Evolutionary conservation across 2,888 invertebrate genomes (phyloP), one percentile per base, ranked within the genome.

Genomic region (Pseudococcus longispinus): DNA sequence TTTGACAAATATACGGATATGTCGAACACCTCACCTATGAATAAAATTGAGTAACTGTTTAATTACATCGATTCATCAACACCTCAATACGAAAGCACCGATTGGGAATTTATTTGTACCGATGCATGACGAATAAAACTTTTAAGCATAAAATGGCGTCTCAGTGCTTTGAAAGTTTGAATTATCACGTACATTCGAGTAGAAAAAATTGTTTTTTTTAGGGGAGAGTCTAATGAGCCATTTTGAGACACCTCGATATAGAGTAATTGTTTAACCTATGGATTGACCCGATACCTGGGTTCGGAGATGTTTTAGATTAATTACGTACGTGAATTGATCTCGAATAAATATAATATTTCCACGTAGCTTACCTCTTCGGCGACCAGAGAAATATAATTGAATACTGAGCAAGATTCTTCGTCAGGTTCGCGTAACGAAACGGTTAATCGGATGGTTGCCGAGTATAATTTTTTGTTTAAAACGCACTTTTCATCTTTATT

Each of bases 391-490:
- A 42, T 83, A 42, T 83, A 87, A 70, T 83, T 87, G 65, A 87
- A 87, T 70, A 87, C 74, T 65, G 87, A 70, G 46, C 83, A 87
- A 84, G 29, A 84, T 83, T 87, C 83, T 87, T 83, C 83, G 20
- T 83, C 83, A 26, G 87, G 83, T 70, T 87, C 87, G 20, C 46
- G 23, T 29, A 87, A 29, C n/a, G 87, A 11, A 70, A 87, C 29
- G 32, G 83, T 70, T 70, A 87, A 29, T n/a, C 87, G 55, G 44
- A 87, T 87, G 9, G 87, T 74, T 29, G 87, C 70, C 74, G 83
- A 87, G 32, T 29, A 80, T 29, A 80, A 70, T 51, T 84, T 87
- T 60, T 87, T 65, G 29, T 70, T 26, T 44, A 83, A 11, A 11
- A 42, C 29, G 51, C 42, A 44, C 37, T 87, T 84, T 44, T 60